Conservation (phyloP, 2,888 invertebrate species). For the Spilarctia lutea region DNA sequence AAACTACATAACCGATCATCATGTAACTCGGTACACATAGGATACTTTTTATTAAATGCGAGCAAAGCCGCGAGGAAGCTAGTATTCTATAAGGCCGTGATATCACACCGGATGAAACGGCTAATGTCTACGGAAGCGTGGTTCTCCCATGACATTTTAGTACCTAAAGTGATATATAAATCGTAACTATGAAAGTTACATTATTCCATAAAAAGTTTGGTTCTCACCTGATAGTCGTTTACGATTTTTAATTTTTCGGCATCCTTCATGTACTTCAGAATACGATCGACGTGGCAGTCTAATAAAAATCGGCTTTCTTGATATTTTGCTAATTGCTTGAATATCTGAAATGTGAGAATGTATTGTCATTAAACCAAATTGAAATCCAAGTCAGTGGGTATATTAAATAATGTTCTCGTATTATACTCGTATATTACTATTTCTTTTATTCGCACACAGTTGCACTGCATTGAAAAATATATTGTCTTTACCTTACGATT, state of each 20-base stretch:
- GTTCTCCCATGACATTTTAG: no score
- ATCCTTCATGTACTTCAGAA: slow-evolving; percentile 70
- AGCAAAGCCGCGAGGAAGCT: no score
- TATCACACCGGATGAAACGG: no score
- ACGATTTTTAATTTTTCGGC: slow-evolving; percentile 68
- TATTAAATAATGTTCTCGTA: neutral
- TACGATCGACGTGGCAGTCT: slow-evolving; percentile 73
- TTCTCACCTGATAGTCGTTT: slow-evolving; percentile 74
- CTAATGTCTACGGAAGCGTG: no score
- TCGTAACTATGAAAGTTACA: neutral
- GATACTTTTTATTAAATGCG: no score
- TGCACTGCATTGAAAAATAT: no score
- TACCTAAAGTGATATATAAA: no score
- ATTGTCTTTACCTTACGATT: slow-evolving; percentile 66
- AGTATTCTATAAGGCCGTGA: no score
- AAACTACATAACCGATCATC: no score
- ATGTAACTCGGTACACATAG: no score
- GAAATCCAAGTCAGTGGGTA: no score
- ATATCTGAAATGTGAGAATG: slow-evolving; percentile 63
- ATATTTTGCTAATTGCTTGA: slow-evolving; percentile 68
- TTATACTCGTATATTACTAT: neutral
- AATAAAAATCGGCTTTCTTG: slow-evolving; percentile 72
- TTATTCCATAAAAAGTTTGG: slow-evolving; percentile 28
- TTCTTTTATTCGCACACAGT: no score
- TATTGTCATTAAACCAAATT: neutral